phyloP scores from a whole-genome alignment of 2,113 vertebrate genomes.

The Oriolus oriolus region DNA sequence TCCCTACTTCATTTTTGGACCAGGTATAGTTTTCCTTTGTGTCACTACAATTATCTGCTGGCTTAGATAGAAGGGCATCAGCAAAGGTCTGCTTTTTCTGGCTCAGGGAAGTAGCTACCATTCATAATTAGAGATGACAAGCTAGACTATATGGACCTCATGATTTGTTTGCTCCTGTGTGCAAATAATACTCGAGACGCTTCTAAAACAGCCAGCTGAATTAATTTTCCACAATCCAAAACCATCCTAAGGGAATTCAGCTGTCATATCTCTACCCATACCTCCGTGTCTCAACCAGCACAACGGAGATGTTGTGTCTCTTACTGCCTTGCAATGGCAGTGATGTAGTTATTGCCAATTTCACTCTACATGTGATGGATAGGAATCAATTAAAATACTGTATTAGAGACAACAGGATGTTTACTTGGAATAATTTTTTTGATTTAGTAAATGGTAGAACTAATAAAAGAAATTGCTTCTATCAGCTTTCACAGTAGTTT shows the following conservation, averaged over 20 bases:
- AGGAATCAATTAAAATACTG: conserved; percentile 49
- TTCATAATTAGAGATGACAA: neutral
- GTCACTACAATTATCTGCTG: neutral
- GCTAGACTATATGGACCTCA: neutral
- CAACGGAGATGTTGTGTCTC: neutral
- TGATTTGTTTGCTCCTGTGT: neutral
- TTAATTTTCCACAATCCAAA: neutral
- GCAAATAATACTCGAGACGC: neutral
- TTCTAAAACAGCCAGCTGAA: neutral
- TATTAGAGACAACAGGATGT: conserved; percentile 22
- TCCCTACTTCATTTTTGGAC: neutral
- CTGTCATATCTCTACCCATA: neutral
- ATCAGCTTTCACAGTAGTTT: conserved; percentile 57
- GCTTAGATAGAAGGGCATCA: neutral
- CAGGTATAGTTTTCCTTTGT: neutral
- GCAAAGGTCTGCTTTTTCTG: neutral
- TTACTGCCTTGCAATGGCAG: neutral
- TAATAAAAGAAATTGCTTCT: conserved; percentile 60
- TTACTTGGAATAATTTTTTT: conserved; percentile 62
- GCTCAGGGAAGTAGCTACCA: neutral
- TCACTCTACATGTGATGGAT: neutral
- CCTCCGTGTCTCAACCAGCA: neutral
- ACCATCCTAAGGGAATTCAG: neutral
- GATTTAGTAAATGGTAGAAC: conserved; percentile 32
- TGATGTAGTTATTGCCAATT: neutral